Evolutionary conservation across 2,797 vertebrate species (phyloP), one percentile per base, ranked within the genome.

Genomic region (Sebastes elongatus): DNA sequence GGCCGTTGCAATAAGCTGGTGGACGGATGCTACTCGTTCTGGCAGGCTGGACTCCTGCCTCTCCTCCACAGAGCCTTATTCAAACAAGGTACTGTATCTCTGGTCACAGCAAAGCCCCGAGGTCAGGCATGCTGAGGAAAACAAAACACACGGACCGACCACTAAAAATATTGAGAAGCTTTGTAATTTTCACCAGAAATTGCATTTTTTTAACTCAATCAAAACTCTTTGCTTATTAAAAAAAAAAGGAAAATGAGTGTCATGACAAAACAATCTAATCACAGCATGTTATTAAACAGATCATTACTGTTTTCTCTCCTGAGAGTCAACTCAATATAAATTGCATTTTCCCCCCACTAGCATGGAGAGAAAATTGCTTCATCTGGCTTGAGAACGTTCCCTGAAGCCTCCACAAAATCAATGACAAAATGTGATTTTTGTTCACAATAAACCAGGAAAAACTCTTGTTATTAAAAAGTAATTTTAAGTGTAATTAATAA

Each of bases 21-120:
- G 91, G 98, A 99, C 0, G 98, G 98, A 69, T 99, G 98, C 94
- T 99, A 99, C 92, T 99, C 98, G 22, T 99, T 99, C 93, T 99
- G 98, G 98, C 98, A 99, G 94, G 98, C 97, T 10, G 98, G 98
- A 18, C 94, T 99, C 61, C 94, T 99, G 77, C 97, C 98, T 1
- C 95, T 99, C 1, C 95, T 99, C 28, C 98, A 99, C 94, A 95
- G 97, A 2, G 97, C 98, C 0, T 95, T 99, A 67, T 96, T 96
- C 1, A 95, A 96, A 83, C 96, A 96, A 91, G 98, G 98, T 98
- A 86, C 55, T 3, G 6, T 9, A 5, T 11, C 4, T 14, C 2
- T 2, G 7, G 4, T 16, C n/a, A 0, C 0, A 16, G 32, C n/a
- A 4, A 11, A 35, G 57, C 13, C 59, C 35, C 1, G 23, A 57